Evolutionary conservation across 2,888 invertebrate species (phyloP).

Genomic region (Drosophila ezoana): DNA sequence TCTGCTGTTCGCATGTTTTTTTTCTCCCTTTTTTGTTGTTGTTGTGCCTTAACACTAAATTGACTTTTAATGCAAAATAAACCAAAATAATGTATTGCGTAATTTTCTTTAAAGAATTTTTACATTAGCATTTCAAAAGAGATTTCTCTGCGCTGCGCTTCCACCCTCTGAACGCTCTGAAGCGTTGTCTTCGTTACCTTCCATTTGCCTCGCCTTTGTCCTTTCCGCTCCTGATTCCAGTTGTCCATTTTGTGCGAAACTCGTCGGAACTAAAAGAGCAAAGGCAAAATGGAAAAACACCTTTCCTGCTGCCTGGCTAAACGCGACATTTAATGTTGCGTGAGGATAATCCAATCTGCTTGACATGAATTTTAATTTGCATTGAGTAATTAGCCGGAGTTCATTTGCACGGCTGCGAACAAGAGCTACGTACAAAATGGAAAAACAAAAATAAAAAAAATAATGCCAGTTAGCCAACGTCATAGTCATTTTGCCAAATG

Average conservation of each 20-base stretch:
- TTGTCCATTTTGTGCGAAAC: conserved; percentile 55
- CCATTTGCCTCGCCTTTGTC: conserved; percentile 14
- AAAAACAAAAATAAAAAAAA: conserved; percentile 18
- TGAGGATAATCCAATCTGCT: conserved; percentile 82
- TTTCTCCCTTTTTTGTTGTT: conserved; percentile 23
- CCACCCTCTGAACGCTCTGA: conserved; percentile 22
- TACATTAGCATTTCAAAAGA: conserved; percentile 82
- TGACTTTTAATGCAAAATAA: conserved; percentile 82
- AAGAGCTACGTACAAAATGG: conserved; percentile 13
- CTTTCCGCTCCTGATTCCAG: conserved; percentile 53
- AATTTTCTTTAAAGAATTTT: conserved; percentile 81
- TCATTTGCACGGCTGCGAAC: conserved; percentile 60
- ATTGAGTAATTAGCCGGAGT: conserved; percentile 81
- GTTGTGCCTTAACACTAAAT: conserved; percentile 77
- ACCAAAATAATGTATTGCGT: conserved; percentile 82
- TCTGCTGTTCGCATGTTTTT: conserved; percentile 42
- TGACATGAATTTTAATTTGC: conserved; percentile 82
- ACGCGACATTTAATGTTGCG: conserved; percentile 80
- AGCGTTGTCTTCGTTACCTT: conserved; percentile 32
- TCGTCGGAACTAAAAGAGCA: conserved; percentile 23
- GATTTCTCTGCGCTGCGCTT: conserved; percentile 62
- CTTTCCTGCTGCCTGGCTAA: conserved; percentile 65
- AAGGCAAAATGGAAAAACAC: conserved; percentile 42
- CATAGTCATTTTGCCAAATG: conserved; percentile 58
- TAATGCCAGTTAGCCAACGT: conserved; percentile 40